Conservation (phyloP, 2,113 vertebrate species). For the Stigmatopora nigra region DNA sequence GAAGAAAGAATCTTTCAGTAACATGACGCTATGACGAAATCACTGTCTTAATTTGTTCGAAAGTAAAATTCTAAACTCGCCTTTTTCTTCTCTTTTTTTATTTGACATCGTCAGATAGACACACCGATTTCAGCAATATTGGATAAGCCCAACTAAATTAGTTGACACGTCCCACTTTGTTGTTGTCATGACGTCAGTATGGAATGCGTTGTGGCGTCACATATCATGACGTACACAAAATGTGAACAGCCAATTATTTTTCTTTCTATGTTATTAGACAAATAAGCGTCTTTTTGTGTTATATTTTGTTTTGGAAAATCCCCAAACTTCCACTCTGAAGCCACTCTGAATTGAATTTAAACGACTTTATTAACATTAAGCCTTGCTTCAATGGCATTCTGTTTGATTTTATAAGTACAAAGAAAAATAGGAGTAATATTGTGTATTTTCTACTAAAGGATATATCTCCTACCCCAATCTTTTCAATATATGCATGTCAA, state of each 20-base stretch:
- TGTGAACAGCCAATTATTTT: background rate
- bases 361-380: background rate
- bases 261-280: no score
- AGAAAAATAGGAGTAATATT: no score
- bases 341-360: background rate
- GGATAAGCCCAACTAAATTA: background rate
- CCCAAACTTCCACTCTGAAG: background rate
- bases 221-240: background rate
- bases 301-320: background rate
- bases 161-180: background rate
- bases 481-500: background rate
- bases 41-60: background rate
- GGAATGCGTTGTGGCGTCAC: background rate
- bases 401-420: no score
- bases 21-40: background rate
- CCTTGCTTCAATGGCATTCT: background rate
- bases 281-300: background rate
- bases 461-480: background rate
- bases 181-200: background rate
- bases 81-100: background rate
- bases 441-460: background rate
- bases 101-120: background rate
- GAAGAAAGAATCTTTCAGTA: background rate
- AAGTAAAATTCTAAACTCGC: background rate
- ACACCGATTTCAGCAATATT: background rate